Evolutionary conservation across 2,113 vertebrate species (phyloP).

Genomic region (Entomyzon cyanotis): DNA sequence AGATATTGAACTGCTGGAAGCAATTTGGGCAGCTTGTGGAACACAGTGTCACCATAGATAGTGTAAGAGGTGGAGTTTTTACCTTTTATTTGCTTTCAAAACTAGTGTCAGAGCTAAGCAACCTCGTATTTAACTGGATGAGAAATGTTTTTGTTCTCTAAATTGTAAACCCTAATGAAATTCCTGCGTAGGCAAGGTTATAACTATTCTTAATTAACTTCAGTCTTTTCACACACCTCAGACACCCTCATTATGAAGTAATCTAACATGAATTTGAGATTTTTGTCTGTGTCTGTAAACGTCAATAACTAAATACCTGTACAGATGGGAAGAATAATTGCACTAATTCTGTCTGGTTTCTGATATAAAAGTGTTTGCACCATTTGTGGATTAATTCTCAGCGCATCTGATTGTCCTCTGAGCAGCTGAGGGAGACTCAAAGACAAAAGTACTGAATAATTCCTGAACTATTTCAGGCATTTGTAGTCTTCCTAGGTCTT

Average conservation of each 20-base stretch:
- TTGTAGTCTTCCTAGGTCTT: neutral
- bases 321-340: neutral
- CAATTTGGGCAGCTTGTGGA: constrained; percentile 9
- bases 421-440: neutral
- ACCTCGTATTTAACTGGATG: neutral
- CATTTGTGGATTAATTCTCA: neutral
- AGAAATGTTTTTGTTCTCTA: neutral
- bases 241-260: neutral
- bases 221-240: neutral
- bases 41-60: neutral
- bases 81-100: neutral
- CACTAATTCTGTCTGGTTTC: neutral
- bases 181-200: neutral
- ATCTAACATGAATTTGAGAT: neutral
- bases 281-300: neutral
- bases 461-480: neutral
- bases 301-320: neutral
- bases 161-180: neutral
- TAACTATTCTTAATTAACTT: neutral
- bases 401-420: neutral
- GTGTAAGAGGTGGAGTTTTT: neutral
- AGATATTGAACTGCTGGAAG: constrained; percentile 2
- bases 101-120: neutral
- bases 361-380: neutral
- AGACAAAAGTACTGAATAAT: neutral